These are phyloP conservation scores for Periophthalmodon schlosseri DNA, from an alignment of 2,113 vertebrate species.

Conservation along the genomic window DNA sequence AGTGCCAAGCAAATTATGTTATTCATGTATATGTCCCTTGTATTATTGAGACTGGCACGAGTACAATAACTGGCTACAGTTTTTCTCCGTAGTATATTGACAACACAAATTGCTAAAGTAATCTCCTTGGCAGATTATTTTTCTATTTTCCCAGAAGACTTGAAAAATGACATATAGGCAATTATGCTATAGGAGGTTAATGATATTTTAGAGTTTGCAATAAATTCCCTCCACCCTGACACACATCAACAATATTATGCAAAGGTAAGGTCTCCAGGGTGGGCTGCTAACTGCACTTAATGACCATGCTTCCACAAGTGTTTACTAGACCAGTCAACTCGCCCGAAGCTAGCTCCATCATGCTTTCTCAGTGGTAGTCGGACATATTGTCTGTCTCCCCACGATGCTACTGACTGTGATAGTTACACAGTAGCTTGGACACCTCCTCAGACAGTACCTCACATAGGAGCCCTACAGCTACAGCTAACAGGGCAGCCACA, in stretches of 20 bases:
- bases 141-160: too few species aligned
- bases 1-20: too few species aligned
- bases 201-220: neutral
- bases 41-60: too few species aligned
- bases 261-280: slow-evolving; percentile 42
- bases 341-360: slow-evolving; percentile 35
- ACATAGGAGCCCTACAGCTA: slow-evolving; percentile 28
- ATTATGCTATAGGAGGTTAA: too few species aligned
- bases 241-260: neutral
- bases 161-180: too few species aligned
- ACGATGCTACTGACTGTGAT: slow-evolving; percentile 5
- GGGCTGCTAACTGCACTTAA: slow-evolving; percentile 63
- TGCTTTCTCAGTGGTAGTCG: slow-evolving; percentile 22
- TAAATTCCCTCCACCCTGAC: neutral
- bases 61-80: too few species aligned
- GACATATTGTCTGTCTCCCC: slow-evolving; percentile 7
- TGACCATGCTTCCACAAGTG: slow-evolving; percentile 43
- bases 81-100: too few species aligned
- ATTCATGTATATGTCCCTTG: too few species aligned
- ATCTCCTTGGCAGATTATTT: too few species aligned
- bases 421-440: slow-evolving; percentile 15
- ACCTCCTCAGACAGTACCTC: slow-evolving; percentile 31
- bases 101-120: too few species aligned
- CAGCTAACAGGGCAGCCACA: slow-evolving; percentile 46
- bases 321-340: slow-evolving; percentile 43